These are phyloP conservation scores for Teleiodes luculella DNA, from an alignment of 2,888 invertebrate species.

Conservation along the genomic window DNA sequence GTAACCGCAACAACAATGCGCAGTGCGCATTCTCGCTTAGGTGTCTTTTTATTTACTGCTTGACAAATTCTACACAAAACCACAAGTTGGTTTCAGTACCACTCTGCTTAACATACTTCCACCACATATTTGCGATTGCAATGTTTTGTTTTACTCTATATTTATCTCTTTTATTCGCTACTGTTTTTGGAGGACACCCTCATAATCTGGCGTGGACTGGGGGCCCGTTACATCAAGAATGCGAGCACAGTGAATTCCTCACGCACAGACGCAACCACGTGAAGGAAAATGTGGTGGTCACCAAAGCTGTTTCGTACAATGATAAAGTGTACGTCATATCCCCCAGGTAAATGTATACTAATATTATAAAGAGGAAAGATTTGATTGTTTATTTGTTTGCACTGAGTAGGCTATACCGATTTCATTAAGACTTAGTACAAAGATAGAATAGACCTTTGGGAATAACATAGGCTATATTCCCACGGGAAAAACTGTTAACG, in stretches of 20 bases:
- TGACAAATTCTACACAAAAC: neutral
- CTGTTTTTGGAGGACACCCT: constrained; percentile 32
- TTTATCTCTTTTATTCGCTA: constrained; percentile 5
- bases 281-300: constrained; percentile 79
- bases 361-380: no score
- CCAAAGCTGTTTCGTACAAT: constrained; percentile 75
- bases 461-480: no score
- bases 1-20: neutral
- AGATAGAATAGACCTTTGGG: no score
- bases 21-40: constrained; percentile 1
- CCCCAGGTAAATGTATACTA: constrained; percentile 60
- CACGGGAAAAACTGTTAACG: no score
- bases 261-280: constrained; percentile 71
- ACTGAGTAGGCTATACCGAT: no score
- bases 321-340: constrained; percentile 78
- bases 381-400: no score
- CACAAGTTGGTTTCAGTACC: neutral
- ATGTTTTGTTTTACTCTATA: constrained; percentile 2
- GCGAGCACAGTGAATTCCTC: constrained; percentile 70
- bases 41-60: neutral
- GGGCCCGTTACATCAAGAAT: constrained; percentile 62
- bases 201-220: constrained; percentile 66
- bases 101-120: neutral
- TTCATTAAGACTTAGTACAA: no score
- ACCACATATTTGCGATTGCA: constrained; percentile 5